Percentiles rank a stretch among this genome's conserved stretches.
phyloP scores from a whole-genome alignment of 2,888 invertebrate species.

The Coremacera marginata region DNA sequence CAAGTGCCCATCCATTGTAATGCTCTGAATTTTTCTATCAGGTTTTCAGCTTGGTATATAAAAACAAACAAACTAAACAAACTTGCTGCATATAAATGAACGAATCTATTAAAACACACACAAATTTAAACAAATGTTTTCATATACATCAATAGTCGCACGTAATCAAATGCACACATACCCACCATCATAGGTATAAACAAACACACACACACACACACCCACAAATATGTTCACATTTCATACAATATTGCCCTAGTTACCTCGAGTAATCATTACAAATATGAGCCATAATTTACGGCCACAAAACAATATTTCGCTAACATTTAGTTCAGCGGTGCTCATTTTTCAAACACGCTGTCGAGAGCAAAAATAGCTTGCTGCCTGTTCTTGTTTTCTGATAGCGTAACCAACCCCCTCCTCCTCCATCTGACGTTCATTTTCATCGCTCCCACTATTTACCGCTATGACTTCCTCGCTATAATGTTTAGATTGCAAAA shows the following conservation, averaged over 20 bases:
- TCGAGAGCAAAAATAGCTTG: conserved; percentile 18
- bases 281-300: conserved; percentile 33
- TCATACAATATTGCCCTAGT: not conserved
- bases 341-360: conserved; percentile 19
- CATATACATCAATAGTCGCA: not conserved
- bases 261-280: conserved; percentile 27
- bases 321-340: conserved; percentile 19
- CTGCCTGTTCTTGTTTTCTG: not conserved
- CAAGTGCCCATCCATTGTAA: too few species aligned
- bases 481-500: not conserved
- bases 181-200: not conserved
- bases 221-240: not conserved
- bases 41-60: not conserved
- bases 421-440: too few species aligned
- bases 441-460: too few species aligned
- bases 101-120: not conserved
- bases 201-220: not conserved
- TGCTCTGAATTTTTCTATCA: too few species aligned
- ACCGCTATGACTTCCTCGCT: too few species aligned
- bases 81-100: not conserved
- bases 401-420: not conserved
- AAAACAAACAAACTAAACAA: not conserved
- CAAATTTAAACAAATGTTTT: not conserved
- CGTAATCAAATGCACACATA: not conserved
- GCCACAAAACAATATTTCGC: conserved; percentile 34